Evolutionary conservation across 1,140 invertebrate genomes (phyloP), one percentile per base, ranked within the genome.

Genomic region (Theocolax elegans): DNA sequence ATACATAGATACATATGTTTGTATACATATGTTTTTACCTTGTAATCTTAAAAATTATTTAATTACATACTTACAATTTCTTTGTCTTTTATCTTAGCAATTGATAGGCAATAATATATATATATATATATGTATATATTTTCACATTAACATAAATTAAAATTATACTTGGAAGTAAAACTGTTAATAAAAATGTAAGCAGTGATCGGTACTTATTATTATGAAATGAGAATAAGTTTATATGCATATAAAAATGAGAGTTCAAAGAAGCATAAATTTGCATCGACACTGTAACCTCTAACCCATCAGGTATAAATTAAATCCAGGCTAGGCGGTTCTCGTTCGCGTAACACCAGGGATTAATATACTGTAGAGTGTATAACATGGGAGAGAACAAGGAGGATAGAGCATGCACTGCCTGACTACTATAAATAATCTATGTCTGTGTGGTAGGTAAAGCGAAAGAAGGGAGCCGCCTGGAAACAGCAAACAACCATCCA

Each of bases 391-490:
- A 51, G 15, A 23, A 38, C 8, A 27, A 35, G 12, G 9, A 58
- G 7, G 54, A 9, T n/a, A n/a, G 58, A 53, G 49, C 80, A 81
- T 81, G 80, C 81, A 82, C 80, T 83, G 81, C 77, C 82, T 81
- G 80, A 82, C 81, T 83, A 68, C 71, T 73, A 65, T 65, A 71
- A 71, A 71, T 71, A 71, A 71, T 65, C 60, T 59, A 64, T 71
- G 31, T 72, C 70, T 72, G 62, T 72, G 70, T 72, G 70, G 81
- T 83, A 86, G 85, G 84, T 85, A 80, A 86, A 85, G 77, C 81
- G 85, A 84, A 86, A 85, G 80, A 86, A 85, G 74, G 85, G 84
- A 73, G 82, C 82, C 12, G 76, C 80, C 68, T 77, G 85, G 70
- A 83, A 82, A 73, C 83, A 85, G 73, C 85, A 85, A 74, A 75